Evolutionary conservation across 1,140 invertebrate species (phyloP), one percentile per base, ranked within the genome.

Genomic region (Anoplophora glabripennis): DNA sequence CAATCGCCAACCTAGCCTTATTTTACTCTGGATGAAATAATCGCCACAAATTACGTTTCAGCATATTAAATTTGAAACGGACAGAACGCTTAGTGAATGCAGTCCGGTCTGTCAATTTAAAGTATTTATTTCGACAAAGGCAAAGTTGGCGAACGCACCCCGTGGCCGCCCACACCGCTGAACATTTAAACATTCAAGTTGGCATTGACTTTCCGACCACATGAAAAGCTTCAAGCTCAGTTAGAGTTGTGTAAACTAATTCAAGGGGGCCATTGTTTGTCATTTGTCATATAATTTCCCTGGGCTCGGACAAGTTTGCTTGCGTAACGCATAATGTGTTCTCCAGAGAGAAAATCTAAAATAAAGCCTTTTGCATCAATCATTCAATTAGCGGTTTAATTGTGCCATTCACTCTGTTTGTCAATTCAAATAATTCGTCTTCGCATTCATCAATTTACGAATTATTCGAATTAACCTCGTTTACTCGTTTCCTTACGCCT

Each of bases 381-480:
- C 67, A 69, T 69, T 67, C 67, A 61, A 69, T 69, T 69, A 69
- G 54, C 61, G 56, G 65, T 63, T 69, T 69, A 69, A 69, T 69
- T 69, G 67, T 64, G 67, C 67, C 64, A 69, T 67, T 64, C 67
- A 67, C 67, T 69, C 63, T 67, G 67, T 69, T 67, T 69, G 67
- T 65, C 65, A 66, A 69, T 67, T 67, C 59, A 58, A 65, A 65
- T 63, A 59, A 63, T 59, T 55, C 57, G 40, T 40, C 52, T 59
- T 46, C 57, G 57, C 61, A 68, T 69, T 66, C 63, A 69, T 67
- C 67, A 69, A 69, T 66, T 69, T 66, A 49, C 53, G 42, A 67
- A 61, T 54, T 54, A 54, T 40, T 44, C 52, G 37, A 54, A 54
- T 54, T 54, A 54, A 54, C 52, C 41, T 54, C 52, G 52, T 54